phyloP scores from a whole-genome alignment of 1,140 invertebrate species.

The Heliconius nattereri region DNA sequence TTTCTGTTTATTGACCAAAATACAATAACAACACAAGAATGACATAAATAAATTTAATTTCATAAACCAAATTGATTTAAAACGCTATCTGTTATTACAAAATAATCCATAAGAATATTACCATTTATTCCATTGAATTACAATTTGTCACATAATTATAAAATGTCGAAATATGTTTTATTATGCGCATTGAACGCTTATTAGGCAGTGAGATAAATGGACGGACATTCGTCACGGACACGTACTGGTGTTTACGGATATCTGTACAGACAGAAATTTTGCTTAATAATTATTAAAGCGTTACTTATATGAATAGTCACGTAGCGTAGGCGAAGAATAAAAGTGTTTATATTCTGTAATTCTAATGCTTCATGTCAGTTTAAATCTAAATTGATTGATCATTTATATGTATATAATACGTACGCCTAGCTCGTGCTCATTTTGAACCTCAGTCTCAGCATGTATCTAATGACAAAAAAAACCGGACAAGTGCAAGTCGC shows the following conservation, averaged over 20 bases:
- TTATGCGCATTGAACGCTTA: slow-evolving; percentile 34
- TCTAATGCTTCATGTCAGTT: neutral
- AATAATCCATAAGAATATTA: neutral
- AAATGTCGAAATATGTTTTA: slow-evolving; percentile 18
- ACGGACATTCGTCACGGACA: slow-evolving; percentile 39
- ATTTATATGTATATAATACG: too few species aligned
- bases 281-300: slow-evolving; percentile 25
- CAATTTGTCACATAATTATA: slow-evolving; percentile 11
- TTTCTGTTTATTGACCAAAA: too few species aligned
- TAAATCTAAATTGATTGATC: too few species aligned
- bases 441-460: too few species aligned
- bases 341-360: neutral
- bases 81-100: neutral
- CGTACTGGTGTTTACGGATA: slow-evolving; percentile 33
- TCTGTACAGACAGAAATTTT: slow-evolving; percentile 35
- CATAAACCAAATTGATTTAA: neutral
- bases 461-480: too few species aligned
- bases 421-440: too few species aligned
- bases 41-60: neutral
- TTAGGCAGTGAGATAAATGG: slow-evolving; percentile 25
- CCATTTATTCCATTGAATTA: neutral
- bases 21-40: neutral
- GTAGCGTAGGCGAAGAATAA: slow-evolving; percentile 27
- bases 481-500: too few species aligned
- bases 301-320: slow-evolving; percentile 31